These are phyloP conservation scores for Oenanthe melanoleuca DNA, from an alignment of 2,113 vertebrate genomes.

Conservation along the genomic window DNA sequence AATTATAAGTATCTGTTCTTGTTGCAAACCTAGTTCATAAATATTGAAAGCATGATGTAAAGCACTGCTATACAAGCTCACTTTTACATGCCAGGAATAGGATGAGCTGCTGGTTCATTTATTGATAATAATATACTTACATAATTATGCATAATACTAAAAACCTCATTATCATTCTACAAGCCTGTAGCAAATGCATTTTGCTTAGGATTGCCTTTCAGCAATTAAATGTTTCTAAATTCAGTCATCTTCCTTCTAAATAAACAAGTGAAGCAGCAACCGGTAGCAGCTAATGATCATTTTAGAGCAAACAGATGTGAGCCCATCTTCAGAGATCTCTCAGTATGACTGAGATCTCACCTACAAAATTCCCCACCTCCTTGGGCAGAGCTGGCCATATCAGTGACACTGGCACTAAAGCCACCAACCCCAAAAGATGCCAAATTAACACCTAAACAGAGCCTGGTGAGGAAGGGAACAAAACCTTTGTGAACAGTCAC, in stretches of 20 bases:
- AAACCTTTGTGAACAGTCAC: background rate
- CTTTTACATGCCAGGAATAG: background rate
- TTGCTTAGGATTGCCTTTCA: background rate
- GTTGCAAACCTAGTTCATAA: constrained; percentile 17
- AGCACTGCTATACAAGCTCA: background rate
- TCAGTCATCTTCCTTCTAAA: background rate
- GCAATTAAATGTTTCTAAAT: constrained; percentile 3
- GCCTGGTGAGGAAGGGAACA: background rate
- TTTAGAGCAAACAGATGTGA: background rate
- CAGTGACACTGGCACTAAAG: background rate
- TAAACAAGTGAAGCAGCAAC: background rate
- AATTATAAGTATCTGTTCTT: constrained; percentile 18
- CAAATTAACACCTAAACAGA: accelerated
- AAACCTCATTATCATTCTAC: constrained; percentile 27
- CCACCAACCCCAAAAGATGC: background rate
- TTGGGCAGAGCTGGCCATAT: background rate
- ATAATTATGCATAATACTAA: constrained; percentile 32
- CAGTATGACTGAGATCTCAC: background rate
- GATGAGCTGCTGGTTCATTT: background rate
- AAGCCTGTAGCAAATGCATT: background rate
- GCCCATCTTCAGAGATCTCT: background rate
- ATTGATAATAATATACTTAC: constrained; percentile 21
- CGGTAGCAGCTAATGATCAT: background rate
- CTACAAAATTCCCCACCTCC: background rate
- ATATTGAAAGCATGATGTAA: constrained; percentile 23